Percentiles rank a stretch among this genome's conserved stretches.
Conservation (phyloP, 2,113 vertebrate species). For the Varanus salvator region DNA sequence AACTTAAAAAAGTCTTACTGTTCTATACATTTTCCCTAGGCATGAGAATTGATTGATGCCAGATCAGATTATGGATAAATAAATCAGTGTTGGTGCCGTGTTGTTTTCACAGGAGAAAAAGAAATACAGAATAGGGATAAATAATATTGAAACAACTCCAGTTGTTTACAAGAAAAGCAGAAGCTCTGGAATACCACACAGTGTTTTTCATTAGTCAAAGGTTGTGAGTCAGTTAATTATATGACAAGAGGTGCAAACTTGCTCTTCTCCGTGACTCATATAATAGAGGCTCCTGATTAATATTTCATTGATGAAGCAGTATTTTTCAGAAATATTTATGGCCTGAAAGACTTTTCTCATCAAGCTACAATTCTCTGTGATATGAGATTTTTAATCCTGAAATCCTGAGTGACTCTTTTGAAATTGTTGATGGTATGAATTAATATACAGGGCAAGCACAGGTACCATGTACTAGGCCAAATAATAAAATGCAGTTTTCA, state of each 20-base stretch:
- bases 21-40: conserved; percentile 52
- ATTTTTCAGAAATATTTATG: conserved; percentile 44
- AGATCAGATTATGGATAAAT: conserved; percentile 13
- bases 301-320: conserved; percentile 31
- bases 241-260: conserved; percentile 29
- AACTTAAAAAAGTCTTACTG: conserved; percentile 41
- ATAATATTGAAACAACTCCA: neutral
- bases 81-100: conserved; percentile 21
- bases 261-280: conserved; percentile 22
- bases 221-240: conserved; percentile 35
- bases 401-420: conserved; percentile 30
- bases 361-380: conserved; percentile 17
- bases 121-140: neutral
- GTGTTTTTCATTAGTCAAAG: conserved; percentile 29
- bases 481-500: conserved; percentile 33
- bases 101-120: conserved; percentile 41
- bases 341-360: conserved; percentile 29
- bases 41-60: conserved; percentile 39
- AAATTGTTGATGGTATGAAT: conserved; percentile 41
- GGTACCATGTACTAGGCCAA: conserved; percentile 9
- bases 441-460: conserved; percentile 31
- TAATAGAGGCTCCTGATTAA: conserved; percentile 30
- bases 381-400: conserved; percentile 37
- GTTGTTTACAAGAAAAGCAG: conserved; percentile 11
- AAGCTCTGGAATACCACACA: conserved; percentile 2